phyloP scores from a whole-genome alignment of 2,797 vertebrate species.

The Cottoperca gobio region DNA sequence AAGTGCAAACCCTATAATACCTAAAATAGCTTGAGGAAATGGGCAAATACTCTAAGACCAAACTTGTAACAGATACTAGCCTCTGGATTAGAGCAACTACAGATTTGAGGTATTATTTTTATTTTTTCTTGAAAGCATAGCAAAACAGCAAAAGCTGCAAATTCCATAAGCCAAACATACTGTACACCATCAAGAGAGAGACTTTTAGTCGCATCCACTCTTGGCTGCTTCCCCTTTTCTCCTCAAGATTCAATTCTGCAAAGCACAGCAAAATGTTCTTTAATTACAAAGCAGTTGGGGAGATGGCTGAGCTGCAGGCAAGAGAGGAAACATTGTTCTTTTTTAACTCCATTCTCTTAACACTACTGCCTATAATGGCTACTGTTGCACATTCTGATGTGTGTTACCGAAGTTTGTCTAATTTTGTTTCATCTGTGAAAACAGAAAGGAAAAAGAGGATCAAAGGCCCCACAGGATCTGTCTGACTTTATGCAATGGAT shows the following conservation, averaged over 20 bases:
- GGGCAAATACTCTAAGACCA: not conserved
- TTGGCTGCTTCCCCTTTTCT: not conserved
- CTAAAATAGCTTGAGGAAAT: not conserved
- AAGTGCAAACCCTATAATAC: not conserved
- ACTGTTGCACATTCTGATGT: constrained; percentile 1
- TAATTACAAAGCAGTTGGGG: not conserved
- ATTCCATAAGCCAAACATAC: not conserved
- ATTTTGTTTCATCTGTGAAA: constrained; percentile 30
- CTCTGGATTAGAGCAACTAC: not conserved
- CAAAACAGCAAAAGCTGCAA: not conserved
- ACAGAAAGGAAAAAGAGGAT: constrained; percentile 4
- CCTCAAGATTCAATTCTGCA: constrained; percentile 13
- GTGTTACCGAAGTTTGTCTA: constrained; percentile 7
- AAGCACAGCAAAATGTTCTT: constrained; percentile 16
- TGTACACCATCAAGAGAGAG: not conserved
- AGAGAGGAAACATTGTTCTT: constrained; percentile 10
- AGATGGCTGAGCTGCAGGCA: constrained; percentile 15
- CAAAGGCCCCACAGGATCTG: not conserved
- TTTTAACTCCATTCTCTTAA: constrained; percentile 14
- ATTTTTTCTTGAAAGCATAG: not conserved
- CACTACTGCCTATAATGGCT: not conserved
- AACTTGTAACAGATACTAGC: not conserved
- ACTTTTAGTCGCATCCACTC: not conserved
- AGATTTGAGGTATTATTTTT: not conserved
- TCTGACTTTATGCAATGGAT: constrained; percentile 14